These are phyloP conservation scores for Turnix velox DNA, from an alignment of 2,113 vertebrate genomes.

Conservation along the genomic window DNA sequence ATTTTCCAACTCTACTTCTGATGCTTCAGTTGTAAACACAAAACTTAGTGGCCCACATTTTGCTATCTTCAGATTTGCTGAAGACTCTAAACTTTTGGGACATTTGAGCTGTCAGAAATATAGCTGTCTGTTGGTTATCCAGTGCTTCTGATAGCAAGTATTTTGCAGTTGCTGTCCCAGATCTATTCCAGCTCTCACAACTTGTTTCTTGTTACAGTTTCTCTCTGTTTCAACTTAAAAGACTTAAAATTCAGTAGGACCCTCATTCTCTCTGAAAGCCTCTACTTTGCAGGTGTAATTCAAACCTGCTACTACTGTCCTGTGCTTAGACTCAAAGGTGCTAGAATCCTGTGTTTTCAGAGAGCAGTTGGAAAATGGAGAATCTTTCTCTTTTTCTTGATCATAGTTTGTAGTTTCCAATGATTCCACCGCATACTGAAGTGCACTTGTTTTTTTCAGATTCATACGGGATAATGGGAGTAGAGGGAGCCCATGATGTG, in stretches of 20 bases:
- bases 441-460: not conserved
- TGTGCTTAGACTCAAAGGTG: not conserved
- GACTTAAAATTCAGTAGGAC: not conserved
- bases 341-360: not conserved
- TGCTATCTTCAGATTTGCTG: not conserved
- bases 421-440: not conserved
- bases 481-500: not conserved
- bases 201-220: not conserved
- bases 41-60: not conserved
- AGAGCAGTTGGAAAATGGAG: not conserved
- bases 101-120: not conserved
- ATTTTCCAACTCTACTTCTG: not conserved
- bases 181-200: not conserved
- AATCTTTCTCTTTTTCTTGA: not conserved
- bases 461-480: not conserved
- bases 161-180: not conserved
- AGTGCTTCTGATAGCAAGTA: not conserved
- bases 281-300: not conserved
- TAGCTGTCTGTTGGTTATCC: not conserved
- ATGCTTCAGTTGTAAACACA: not conserved
- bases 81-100: not conserved
- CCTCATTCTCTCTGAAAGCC: not conserved
- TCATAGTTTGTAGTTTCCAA: not conserved
- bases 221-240: not conserved
- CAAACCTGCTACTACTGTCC: not conserved